These are phyloP conservation scores for Apocrypta bakeri DNA, from an alignment of 1,140 invertebrate genomes.

Conservation along the genomic window DNA sequence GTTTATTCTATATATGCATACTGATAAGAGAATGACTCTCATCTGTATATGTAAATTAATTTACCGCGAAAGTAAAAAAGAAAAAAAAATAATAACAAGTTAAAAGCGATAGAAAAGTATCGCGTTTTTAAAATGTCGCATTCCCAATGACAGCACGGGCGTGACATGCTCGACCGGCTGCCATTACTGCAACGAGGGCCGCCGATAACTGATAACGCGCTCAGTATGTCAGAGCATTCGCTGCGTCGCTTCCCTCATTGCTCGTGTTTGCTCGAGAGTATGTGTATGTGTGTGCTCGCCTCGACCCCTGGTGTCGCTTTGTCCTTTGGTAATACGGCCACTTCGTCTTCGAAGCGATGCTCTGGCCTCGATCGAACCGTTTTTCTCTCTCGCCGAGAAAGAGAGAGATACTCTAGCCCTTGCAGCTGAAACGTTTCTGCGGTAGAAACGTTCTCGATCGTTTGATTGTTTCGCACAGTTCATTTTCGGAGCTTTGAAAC, in stretches of 20 bases:
- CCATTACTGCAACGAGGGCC: not conserved
- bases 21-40: no score
- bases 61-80: no score
- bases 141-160: not conserved
- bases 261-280: no score
- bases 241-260: not conserved
- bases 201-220: slow-evolving; percentile 20
- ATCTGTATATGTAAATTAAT: no score
- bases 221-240: slow-evolving; percentile 20
- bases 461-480: no score
- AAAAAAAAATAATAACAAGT: no score
- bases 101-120: no score
- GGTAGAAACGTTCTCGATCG: no score
- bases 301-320: not conserved
- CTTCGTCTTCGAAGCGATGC: not conserved
- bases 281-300: not conserved
- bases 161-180: not conserved
- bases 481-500: no score
- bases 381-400: no score
- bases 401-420: not conserved
- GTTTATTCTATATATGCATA: no score
- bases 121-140: not conserved
- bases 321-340: not conserved
- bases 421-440: not conserved
- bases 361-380: not conserved